Conservation (phyloP, 2,113 vertebrate genomes). For the Eurystomus gularis region DNA sequence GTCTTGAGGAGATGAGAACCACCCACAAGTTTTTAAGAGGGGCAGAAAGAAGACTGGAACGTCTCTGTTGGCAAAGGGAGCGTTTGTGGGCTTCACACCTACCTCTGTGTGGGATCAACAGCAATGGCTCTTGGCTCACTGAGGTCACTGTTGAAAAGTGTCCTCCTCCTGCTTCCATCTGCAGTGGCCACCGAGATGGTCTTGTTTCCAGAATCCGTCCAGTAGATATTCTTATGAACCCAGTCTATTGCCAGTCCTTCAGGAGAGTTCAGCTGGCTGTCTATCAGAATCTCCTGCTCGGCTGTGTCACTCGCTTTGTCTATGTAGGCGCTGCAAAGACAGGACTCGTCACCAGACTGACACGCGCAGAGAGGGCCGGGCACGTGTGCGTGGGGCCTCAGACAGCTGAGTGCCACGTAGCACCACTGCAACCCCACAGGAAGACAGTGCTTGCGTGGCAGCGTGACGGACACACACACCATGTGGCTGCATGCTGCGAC, state of each 20-base stretch:
- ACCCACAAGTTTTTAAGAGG: neutral
- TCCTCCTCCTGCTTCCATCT: slow-evolving; percentile 87
- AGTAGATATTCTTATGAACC: slow-evolving; percentile 98
- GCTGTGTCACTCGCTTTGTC: slow-evolving; percentile 91
- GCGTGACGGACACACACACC: neutral
- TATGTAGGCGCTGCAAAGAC: slow-evolving; percentile 85
- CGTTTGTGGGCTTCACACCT: slow-evolving; percentile 31
- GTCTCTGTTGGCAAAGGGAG: rapidly evolving
- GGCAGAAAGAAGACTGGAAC: rapidly evolving
- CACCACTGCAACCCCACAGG: neutral
- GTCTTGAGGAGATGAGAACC: neutral
- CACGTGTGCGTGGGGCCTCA: neutral
- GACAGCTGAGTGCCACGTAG: neutral
- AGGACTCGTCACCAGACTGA: neutral
- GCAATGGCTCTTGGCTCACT: slow-evolving; percentile 93
- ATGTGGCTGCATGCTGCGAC: neutral
- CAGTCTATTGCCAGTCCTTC: slow-evolving; percentile 96
- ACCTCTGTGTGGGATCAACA: slow-evolving; percentile 93
- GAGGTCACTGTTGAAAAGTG: slow-evolving; percentile 87
- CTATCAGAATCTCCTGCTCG: slow-evolving; percentile 88
- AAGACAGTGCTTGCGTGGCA: neutral
- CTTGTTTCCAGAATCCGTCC: slow-evolving; percentile 96
- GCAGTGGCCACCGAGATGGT: slow-evolving; percentile 92
- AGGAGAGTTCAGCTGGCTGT: slow-evolving; percentile 87
- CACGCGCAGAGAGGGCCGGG: rapidly evolving